Evolutionary conservation across 2,888 invertebrate genomes (phyloP), one percentile per base, ranked within the genome.

Genomic region (Apotomis capreana): DNA sequence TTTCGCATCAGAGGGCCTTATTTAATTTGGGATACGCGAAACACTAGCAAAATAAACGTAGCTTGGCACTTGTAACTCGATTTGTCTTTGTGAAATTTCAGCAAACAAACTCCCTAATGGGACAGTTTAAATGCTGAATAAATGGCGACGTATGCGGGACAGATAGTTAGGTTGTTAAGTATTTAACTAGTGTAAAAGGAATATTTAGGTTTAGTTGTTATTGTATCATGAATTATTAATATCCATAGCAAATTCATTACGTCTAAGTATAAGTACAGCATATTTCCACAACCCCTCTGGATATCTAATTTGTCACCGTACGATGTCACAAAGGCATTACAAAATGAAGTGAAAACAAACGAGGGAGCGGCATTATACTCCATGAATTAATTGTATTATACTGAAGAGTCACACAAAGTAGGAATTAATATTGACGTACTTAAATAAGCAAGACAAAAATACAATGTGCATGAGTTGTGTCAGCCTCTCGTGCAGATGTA

Each of bases 21-120:
- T 91, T 90, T 89, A 91, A 92, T 91, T 92, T 90, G 85, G 86
- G 85, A 88, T 88, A 88, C 85, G 85, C 87, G 84, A 86, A 87
- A 87, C 86, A 81, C 85, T 83, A 84, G 85, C 80, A 81, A 85
- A 89, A 90, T 89, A 91, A 90, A 89, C 85, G 78, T 77, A 79
- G 83, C 82, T 86, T 88, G 87, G 85, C 89, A 86, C 85, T 86
- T 87, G 84, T 91, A 92, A 92, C 87, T 90, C 83, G 87, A 90
- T 92, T 92, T 90, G 87, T 85, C 84, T 89, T 88, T 89, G 88
- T 88, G 85, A 84, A 87, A 86, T 87, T 78, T 84, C 84, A 82
- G 80, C 87, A 87, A 87, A 89, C 88, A 87, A 79, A 83, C 81
- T 80, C 82, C 79, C 80, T 87, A 88, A 89, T 86, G 84, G 85